Evolutionary conservation across 2,888 invertebrate genomes (phyloP), one percentile per base, ranked within the genome.

Genomic region (Microplitis deprimator): DNA sequence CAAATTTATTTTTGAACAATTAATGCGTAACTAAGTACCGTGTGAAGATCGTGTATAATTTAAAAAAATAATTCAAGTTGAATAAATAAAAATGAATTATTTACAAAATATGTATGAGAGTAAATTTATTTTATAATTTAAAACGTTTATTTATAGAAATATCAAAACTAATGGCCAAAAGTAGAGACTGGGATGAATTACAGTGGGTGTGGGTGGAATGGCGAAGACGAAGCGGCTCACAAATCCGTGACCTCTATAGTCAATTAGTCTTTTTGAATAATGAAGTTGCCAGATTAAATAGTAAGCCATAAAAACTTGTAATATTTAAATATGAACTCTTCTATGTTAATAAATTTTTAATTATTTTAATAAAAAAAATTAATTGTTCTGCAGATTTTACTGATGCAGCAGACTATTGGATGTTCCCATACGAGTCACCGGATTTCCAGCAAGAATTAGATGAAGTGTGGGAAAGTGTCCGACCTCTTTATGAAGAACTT

Each of bases 181-280:
- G 94, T 83, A 91, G 96, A 70, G 95, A 98, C 86, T 97, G 97
- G 95, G 95, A 97, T 79, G 96, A 97, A 87, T 90, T 98, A 77
- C 94, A 95, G 83, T 94, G 96, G 85, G 93, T 94, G 0, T 98
- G 98, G 98, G 93, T 94, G 0, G 96, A 96, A 87, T 98, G 97
- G 95, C 92, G 97, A 83, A 92, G 97, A 82, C 94, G 95, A 81
- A 96, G 97, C 0, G 96, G 95, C 0, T 93, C 94, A 76, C 92
- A 95, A 84, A 93, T 96, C 88, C 92, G 95, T 79, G 96, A 96
- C 81, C 90, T 95, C 50, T 97, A 94, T 83, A 95, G 96, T 79
- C 96, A 96, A 89, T 90, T 96, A 77, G 93, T 95, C 0, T 94
- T 94, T 73, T 88, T 96, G 68, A 95, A 95, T 77, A 96, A 96